Evolutionary conservation across 2,888 invertebrate genomes (phyloP), one percentile per base, ranked within the genome.

Genomic region (Quadriops clusia): DNA sequence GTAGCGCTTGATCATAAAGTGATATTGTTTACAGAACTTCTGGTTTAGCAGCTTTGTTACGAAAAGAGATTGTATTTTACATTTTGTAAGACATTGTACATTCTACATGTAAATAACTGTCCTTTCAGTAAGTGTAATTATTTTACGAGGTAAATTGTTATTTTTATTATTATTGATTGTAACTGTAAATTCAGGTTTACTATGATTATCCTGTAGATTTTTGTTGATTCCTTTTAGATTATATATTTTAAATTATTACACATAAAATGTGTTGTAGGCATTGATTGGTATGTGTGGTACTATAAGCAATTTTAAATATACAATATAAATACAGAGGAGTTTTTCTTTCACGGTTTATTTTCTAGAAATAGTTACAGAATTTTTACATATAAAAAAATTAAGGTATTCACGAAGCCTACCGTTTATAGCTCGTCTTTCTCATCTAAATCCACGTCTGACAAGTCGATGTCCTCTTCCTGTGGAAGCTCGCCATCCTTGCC

Each of bases 401-500:
- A n/a, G n/a, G n/a, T n/a, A n/a, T n/a, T n/a, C n/a, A n/a, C n/a
- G n/a, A n/a, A n/a, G n/a, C n/a, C n/a, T n/a, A n/a, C n/a, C n/a
- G n/a, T 39, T 71, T 74, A 81, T 58, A 82, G 64, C 58, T 82
- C 82, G 43, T 82, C 80, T 56, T 78, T 81, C 40, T 81, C 83
- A 44, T 83, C 81, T 23, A 91, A 65, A 42, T 82, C 83, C 12
- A 91, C 68, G 58, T 94, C 93, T 16, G 87, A 89, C 30, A 93
- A 73, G 65, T 93, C 91, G 39, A 89, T 81, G 41, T 93, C 90
- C 49, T 94, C 93, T 57, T 85, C 84, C 17, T 64, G 70, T 2
- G 87, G 86, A 46, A 84, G 63, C 49, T 82, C 80, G 0, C 85
- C 93, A 55, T 97, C 94, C 54, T 91, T 82, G 10, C 95, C 95